These are phyloP conservation scores for Oryzias celebensis DNA, from an alignment of 2,113 vertebrate genomes.

Conservation along the genomic window DNA sequence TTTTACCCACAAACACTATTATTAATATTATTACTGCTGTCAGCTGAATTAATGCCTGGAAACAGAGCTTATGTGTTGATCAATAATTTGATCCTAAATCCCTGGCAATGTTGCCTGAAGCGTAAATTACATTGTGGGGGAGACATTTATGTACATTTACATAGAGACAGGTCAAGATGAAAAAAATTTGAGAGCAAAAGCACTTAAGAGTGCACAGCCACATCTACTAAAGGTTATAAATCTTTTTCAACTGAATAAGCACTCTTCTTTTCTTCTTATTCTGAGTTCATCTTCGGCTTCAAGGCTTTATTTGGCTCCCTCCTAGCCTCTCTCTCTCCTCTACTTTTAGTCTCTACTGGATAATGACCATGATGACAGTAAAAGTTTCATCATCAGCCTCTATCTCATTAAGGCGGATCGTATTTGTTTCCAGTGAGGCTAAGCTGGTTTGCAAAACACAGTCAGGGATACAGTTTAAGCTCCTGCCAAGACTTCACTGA, in stretches of 20 bases:
- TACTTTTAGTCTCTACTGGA: constrained; percentile 47
- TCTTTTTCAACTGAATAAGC: constrained; percentile 67
- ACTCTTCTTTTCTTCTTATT: constrained; percentile 53
- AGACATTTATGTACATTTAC: constrained; percentile 76
- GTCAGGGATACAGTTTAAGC: constrained; percentile 34
- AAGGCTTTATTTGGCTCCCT: constrained; percentile 21
- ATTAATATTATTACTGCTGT: too few species aligned
- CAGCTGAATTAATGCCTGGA: constrained; percentile 59
- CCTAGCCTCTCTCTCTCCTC: constrained; percentile 2
- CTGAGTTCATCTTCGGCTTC: constrained; percentile 44
- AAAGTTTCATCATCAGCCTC: constrained; percentile 67
- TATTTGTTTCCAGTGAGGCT: constrained; percentile 58
- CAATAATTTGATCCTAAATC: constrained; percentile 76
- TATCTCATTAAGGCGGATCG: constrained; percentile 60
- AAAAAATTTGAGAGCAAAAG: constrained; percentile 39
- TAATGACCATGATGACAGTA: constrained; percentile 67
- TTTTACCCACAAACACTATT: too few species aligned
- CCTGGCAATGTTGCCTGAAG: constrained; percentile 59
- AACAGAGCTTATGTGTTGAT: constrained; percentile 71
- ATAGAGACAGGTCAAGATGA: constrained; percentile 65
- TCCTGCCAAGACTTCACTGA: constrained; percentile 24
- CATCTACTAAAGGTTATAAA: constrained; percentile 66
- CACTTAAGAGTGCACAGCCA: constrained; percentile 55
- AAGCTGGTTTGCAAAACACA: constrained; percentile 24
- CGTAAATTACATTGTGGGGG: constrained; percentile 56